phyloP scores from a whole-genome alignment of 2,113 vertebrate species.

The Malurus elegans region DNA sequence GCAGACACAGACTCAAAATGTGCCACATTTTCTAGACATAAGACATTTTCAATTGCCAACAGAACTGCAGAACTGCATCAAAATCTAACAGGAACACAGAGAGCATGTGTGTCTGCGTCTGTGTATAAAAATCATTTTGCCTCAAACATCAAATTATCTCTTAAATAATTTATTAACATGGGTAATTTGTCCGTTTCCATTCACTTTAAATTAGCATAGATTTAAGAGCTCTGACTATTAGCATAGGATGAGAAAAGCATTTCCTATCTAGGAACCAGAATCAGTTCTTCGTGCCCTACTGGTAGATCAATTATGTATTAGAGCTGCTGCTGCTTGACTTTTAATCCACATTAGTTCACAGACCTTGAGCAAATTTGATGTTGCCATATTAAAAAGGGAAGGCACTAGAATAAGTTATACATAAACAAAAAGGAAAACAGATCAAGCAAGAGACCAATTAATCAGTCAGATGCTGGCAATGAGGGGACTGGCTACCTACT shows the following conservation, averaged over 20 bases:
- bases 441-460: slow-evolving; percentile 18
- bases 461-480: neutral
- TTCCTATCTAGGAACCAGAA: neutral
- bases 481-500: neutral
- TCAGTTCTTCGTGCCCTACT: neutral
- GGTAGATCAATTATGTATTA: slow-evolving; percentile 48
- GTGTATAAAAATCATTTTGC: neutral
- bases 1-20: neutral
- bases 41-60: neutral
- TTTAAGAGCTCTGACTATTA: neutral
- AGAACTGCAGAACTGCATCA: neutral
- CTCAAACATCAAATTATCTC: neutral
- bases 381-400: slow-evolving; percentile 30
- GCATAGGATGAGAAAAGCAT: neutral
- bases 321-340: slow-evolving; percentile 17
- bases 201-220: neutral
- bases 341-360: slow-evolving; percentile 42
- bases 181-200: neutral
- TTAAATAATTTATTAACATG: neutral
- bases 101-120: neutral
- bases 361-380: slow-evolving; percentile 26
- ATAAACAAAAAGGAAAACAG: neutral
- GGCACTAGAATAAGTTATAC: neutral
- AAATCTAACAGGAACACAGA: neutral
- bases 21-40: neutral